Percentiles rank a stretch among this genome's conserved stretches.
Conservation (phyloP, 2,797 vertebrate genomes). For the Alauda arvensis region DNA sequence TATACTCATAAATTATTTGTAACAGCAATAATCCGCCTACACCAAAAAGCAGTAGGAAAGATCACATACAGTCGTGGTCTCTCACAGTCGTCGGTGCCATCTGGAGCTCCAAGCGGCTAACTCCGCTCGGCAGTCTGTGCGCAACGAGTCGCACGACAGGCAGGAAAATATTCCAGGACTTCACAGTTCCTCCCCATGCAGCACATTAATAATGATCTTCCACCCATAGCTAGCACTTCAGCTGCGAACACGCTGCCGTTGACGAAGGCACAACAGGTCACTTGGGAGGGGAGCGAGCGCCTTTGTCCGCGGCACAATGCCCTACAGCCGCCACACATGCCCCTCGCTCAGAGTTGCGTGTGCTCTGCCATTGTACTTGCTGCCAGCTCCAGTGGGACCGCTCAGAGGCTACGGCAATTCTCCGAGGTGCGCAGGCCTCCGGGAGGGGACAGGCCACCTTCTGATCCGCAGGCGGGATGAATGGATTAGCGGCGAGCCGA, state of each 20-base stretch:
- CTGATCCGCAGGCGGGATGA: constrained; percentile 59
- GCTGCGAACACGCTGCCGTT: neutral
- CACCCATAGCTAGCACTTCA: neutral
- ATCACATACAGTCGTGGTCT: neutral
- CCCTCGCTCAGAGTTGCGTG: neutral
- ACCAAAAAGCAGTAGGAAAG: constrained; percentile 21
- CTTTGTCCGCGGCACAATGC: neutral
- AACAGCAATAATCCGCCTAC: constrained; percentile 45
- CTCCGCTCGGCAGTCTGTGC: neutral
- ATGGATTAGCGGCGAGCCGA: constrained; percentile 57
- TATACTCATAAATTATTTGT: constrained; percentile 47
- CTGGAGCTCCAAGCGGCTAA: neutral
- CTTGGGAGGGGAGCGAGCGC: neutral
- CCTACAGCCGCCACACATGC: neutral
- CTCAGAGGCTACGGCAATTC: neutral
- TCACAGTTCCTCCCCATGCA: neutral
- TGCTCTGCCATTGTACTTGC: neutral
- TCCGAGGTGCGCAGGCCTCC: constrained; percentile 22
- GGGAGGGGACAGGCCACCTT: constrained; percentile 51
- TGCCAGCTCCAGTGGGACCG: neutral
- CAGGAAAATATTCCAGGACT: neutral
- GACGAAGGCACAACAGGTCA: neutral
- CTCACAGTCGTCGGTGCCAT: constrained; percentile 17
- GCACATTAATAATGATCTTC: neutral
- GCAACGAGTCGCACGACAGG: neutral